Base-by-base conservation (phyloP, 2,797 vertebrate species). In the Fratercula arctica region DNA sequence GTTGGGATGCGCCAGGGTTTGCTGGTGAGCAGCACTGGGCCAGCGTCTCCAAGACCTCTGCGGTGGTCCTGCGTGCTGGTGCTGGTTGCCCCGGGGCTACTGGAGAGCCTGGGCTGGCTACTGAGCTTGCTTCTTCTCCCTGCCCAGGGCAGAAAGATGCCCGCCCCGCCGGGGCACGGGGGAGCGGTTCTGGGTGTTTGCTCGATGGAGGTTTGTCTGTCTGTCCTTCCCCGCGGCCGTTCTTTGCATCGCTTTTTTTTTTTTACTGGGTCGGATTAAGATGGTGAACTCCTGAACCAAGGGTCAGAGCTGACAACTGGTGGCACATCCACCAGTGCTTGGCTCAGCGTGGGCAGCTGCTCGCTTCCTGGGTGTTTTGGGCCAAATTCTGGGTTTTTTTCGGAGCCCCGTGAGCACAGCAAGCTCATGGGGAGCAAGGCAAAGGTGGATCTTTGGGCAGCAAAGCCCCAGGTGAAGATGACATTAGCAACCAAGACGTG, bases 161-260 rank as follows among this genome's bases (percentile, higher is more conserved):
- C 28, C 3, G 10, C 69, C 9, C 14, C 0, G 1, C 63, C 20
- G 53, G 94, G 81, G 91, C 81, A 13, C 50, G 28, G 60, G 17
- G n/a, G n/a, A 73, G 18, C 0, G 1, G 57, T 46, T 72, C 64
- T 85, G 57, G 25, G 26, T 94, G 6, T 88, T 70, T 82, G 45
- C 41, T 75, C 6, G 56, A 56, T 37, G 50, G 41, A 21, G 11
- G 50, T 56, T 90, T 74, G 85, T 78, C 73, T 3, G 35, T 81
- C 74, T 0, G 1, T 90, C 80, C n/a, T 5, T 77, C 69, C 48
- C 48, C 0, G 1, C 0, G 1, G 37, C 48, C 0, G 0, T 11
- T 73, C 14, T 85, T 26, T 57, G 64, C 19, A 0, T 56, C 2
- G 20, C 56, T 60, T 79, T 48, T 85, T 92, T 92, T 93, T 70